Base-by-base conservation (phyloP, 2,888 invertebrate genomes). In the Charanyca ferruginea region DNA sequence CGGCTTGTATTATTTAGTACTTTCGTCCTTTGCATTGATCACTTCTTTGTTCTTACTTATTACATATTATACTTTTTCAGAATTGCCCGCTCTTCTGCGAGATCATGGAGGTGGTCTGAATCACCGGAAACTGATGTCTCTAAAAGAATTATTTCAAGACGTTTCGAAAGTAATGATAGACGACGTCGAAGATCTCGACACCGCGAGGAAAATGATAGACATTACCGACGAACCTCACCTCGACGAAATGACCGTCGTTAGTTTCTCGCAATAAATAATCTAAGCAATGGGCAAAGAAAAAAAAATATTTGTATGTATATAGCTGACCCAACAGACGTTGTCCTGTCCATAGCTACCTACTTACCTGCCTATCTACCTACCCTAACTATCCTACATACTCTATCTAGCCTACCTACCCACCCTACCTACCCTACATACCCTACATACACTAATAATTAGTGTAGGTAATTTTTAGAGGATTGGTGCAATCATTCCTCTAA, bases 41-140 rank as follows among this genome's bases (percentile, higher is more conserved):
- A 13, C 9, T 13, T 62, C 2, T 35, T 61, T n/a, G 20, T 22
- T 23, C 32, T 28, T 1, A 13, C 7, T 8, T 8, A 28, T 8
- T 28, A 28, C 28, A 28, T 32, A 25, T 32, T 32, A 38, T 41
- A 23, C 42, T 32, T 44, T 80, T 81, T 67, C 49, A 90, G 89
- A 53, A 83, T 80, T 58, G 67, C 70, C 51, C 83, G 70, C 52
- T 79, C 86, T 7, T 83, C 90, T n/a, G 77, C 81, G 35, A 86
- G 92, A 48, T 90, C 90, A 62, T 98, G 97, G 97, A 95, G 97
- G 73, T 98, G 98, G 98, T 98, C 98, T 0, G 97, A 97, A 85
- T 97, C 97, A 47, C 98, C 98, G 0, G 97, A 97, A 85, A 85
- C 81, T 44, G 90, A 92, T 44, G 69, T 85, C 22, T 35, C 70